Conservation (phyloP, 1,140 invertebrate species). For the Hylyphantes graminicola region DNA sequence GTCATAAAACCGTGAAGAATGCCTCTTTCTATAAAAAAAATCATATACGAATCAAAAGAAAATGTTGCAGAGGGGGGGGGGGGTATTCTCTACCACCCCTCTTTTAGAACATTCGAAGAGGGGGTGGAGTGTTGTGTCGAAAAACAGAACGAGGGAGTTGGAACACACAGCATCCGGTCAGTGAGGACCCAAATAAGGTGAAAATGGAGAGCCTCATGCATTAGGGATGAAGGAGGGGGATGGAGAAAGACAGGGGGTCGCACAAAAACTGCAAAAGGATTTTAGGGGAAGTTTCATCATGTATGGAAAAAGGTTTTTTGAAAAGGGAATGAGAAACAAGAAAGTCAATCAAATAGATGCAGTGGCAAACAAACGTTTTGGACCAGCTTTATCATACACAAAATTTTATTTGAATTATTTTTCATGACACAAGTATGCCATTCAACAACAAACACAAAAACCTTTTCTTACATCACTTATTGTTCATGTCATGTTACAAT, state of each 20-base stretch:
- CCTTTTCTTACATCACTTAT: no score
- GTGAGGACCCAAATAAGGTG: slow-evolving; percentile 56
- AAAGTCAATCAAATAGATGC: no score
- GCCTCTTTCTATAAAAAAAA: neutral
- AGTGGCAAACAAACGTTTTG: no score
- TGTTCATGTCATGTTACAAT: no score
- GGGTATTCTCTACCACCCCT: neutral
- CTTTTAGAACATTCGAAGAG: neutral
- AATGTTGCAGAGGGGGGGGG: neutral
- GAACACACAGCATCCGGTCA: slow-evolving; percentile 56
- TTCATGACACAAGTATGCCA: no score
- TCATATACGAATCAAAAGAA: slow-evolving; percentile 25
- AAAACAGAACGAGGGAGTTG: neutral
- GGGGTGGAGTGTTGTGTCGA: neutral
- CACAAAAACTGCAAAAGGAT: no score
- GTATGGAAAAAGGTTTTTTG: no score
- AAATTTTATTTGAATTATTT: no score
- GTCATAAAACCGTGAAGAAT: slow-evolving; percentile 32
- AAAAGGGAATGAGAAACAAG: no score
- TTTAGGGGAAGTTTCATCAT: no score
- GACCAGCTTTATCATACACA: no score
- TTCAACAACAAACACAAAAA: no score
- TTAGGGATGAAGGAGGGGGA: slow-evolving; percentile 45
- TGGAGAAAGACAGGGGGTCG: neutral
- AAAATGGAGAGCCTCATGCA: slow-evolving; percentile 57